phyloP scores from a whole-genome alignment of 2,888 invertebrate genomes.

The Drosophila dives region DNA sequence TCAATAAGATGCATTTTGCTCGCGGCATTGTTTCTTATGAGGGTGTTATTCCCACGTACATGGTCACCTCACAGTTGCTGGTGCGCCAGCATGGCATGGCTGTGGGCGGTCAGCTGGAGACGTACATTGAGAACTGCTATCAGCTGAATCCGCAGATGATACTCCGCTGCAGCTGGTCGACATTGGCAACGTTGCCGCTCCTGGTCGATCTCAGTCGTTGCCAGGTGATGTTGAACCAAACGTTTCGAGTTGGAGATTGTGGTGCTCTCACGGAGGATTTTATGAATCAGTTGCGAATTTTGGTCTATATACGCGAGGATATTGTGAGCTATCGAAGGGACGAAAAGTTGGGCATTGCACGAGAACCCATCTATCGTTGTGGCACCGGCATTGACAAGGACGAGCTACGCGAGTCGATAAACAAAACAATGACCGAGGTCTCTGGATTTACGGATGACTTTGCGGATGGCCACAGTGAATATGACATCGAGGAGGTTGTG shows the following conservation, averaged over 20 bases:
- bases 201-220: conserved; percentile 79
- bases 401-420: conserved; percentile 77
- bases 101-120: conserved; percentile 49
- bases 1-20: conserved; percentile 59
- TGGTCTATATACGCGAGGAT: conserved; percentile 82
- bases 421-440: conserved; percentile 81
- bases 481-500: conserved; percentile 82
- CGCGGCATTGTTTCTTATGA: conserved; percentile 79
- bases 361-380: conserved; percentile 79
- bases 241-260: conserved; percentile 74
- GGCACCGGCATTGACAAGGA: conserved; percentile 81
- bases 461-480: conserved; percentile 55
- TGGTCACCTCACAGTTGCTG: conserved; percentile 68
- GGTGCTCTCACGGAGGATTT: conserved; percentile 75
- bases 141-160: conserved; percentile 76
- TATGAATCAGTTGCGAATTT: conserved; percentile 80
- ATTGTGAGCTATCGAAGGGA: conserved; percentile 78
- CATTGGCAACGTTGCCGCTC: conserved; percentile 60
- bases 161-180: conserved; percentile 78
- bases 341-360: conserved; percentile 42
- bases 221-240: conserved; percentile 80
- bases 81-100: conserved; percentile 70
- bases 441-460: conserved; percentile 70
- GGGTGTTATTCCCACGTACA: conserved; percentile 69
- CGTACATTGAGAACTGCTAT: conserved; percentile 79